phyloP scores from a whole-genome alignment of 2,888 invertebrate species.

The Ophion costatus region DNA sequence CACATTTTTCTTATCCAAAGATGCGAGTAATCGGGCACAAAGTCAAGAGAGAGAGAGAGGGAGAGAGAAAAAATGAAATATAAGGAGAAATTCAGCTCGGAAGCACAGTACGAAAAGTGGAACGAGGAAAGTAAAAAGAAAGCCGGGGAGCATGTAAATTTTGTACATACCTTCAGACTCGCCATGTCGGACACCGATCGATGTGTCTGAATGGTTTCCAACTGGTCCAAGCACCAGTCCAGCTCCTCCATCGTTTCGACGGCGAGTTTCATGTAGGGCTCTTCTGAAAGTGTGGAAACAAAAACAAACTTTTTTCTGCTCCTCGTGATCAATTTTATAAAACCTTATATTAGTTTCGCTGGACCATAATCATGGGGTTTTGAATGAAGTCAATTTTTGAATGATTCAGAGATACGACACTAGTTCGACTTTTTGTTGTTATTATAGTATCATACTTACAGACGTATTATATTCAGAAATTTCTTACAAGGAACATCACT shows the following conservation, averaged over 20 bases:
- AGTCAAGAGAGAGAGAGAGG: constrained; percentile 6
- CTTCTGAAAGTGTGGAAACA: constrained; percentile 87
- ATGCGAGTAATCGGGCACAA: constrained; percentile 24
- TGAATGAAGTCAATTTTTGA: no score
- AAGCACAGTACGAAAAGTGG: not conserved
- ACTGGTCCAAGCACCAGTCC: constrained; percentile 99
- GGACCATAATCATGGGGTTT: no score
- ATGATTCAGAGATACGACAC: no score
- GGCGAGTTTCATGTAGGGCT: constrained; percentile 96
- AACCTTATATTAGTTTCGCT: no score
- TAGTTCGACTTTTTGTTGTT: no score
- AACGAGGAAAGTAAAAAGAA: not conserved
- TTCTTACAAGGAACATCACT: no score
- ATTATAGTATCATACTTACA: no score
- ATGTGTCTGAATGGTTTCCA: constrained; percentile 99
- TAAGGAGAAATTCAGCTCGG: not conserved
- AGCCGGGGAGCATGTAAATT: constrained; percentile 16
- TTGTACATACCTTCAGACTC: constrained; percentile 94
- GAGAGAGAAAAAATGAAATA: constrained; percentile 7
- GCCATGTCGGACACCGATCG: constrained; percentile 99
- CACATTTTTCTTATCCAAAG: constrained; percentile 26
- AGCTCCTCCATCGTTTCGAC: constrained; percentile 99
- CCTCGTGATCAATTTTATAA: not conserved
- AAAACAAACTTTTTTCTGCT: not conserved
- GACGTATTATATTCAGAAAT: no score